Base-by-base conservation (phyloP, 2,888 invertebrate species). In the Drosophila lacicola region DNA sequence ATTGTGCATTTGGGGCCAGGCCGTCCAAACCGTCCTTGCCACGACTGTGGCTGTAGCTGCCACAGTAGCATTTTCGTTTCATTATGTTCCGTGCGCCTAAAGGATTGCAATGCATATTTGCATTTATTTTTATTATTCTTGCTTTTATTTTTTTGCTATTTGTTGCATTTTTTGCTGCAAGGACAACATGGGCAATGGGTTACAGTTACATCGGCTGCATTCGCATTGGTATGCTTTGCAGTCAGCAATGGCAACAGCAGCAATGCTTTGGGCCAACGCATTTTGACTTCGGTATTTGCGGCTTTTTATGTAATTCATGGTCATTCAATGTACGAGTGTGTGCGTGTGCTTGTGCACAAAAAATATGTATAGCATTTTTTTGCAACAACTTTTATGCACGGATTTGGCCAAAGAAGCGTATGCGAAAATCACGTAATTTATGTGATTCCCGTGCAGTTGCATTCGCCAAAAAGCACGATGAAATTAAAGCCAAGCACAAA, bases 21-120 rank as follows among this genome's bases (percentile, higher is more conserved):
- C 25, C 17, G 56, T 53, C 14, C 21, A 9, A 9, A 13, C 41
- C 69, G 73, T 63, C 73, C 78, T 67, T 76, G 67, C 63, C 45
- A 57, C 17, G 39, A 33, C 37, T 61, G 44, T 25, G 42, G 63
- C 68, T 56, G 60, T 33, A 41, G 63, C 57, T 58, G 68, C 73
- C 75, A 82, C 76, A 75, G 83, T 77, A 80, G 84, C 84, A 83
- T 90, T 90, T 90, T 82, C 88, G 83, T 89, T 90, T 90, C 88
- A 90, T 90, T 90, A 90, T 86, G 80, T 80, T 82, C 74, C 78
- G 86, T 83, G 84, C 82, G 90, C 90, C 90, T 86, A 89, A 90
- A 90, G 90, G 88, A 88, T 88, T 83, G 86, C 84, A 77, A 90
- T 89, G 82, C 83, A 85, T 79, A 85, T 85, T 85, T 88, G 82